Evolutionary conservation across 2,797 vertebrate genomes (phyloP), one percentile per base, ranked within the genome.

Genomic region (Psittacula echo): DNA sequence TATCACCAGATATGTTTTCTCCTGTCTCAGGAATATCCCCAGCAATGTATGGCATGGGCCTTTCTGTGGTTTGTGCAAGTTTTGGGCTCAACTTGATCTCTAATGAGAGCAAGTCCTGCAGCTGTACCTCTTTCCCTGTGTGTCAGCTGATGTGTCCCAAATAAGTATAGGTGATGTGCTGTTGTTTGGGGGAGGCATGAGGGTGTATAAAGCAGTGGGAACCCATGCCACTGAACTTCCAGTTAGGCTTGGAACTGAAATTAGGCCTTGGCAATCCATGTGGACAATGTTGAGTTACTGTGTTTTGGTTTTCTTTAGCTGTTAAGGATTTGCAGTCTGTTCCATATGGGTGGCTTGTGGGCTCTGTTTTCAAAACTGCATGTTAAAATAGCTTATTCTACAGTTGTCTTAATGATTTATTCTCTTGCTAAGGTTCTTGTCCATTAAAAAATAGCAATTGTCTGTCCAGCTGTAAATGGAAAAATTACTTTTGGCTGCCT

Each of bases 1-100:
- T 0, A 0, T 50, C 48, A 66, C 17, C 14, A 22, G 30, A 16
- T 0, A 0, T 21, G 7, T 26, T 34, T 47, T 65, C 50, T 62
- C 24, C 16, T 79, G 60, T 47, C 7, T 0, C 2, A 51, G 34
- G 39, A 58, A 4, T 45, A 27, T 13, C 60, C 24, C 13, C 37
- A 73, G 16, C 23, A 56, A 2, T 37, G 23, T 26, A 7, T 53
- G 41, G 10, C 10, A 13, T 5, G 77, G 66, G 42, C 34, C 26
- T 61, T 77, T 21, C 54, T 44, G 24, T 82, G 72, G 13, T 45
- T 32, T 12, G 19, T 79, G 37, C 34, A 34, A 82, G 30, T 26
- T 47, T 71, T 87, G 51, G 56, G 18, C 34, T 93, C 27, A 11
- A 11, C 19, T 47, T 2, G 1, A 42, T 20, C 37, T 41, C 22